Evolutionary conservation across 2,113 vertebrate species (phyloP).

Genomic region (Piaya cayana): DNA sequence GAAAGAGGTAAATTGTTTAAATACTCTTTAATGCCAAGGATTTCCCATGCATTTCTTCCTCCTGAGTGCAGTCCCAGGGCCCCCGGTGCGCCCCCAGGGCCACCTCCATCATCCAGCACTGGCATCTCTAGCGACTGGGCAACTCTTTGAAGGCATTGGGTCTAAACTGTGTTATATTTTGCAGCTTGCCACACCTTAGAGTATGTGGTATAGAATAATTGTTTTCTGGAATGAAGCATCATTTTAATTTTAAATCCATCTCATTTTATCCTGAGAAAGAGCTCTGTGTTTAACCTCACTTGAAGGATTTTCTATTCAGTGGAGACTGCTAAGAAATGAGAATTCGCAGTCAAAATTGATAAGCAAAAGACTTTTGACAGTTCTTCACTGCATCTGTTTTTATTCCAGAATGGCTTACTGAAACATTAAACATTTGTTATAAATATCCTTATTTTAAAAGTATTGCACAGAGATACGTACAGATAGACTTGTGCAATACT

Average conservation of each 20-base stretch:
- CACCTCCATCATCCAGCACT: background rate
- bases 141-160: background rate
- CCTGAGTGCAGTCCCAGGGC: fast-evolving
- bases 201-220: background rate
- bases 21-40: background rate
- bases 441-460: background rate
- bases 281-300: conserved; percentile 3
- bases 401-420: background rate
- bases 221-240: background rate
- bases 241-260: background rate
- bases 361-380: background rate
- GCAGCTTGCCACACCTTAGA: background rate
- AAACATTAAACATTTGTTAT: background rate
- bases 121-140: background rate
- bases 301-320: conserved; percentile 10
- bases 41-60: background rate
- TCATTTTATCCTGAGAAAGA: background rate
- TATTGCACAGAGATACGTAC: fast-evolving
- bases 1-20: background rate
- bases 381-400: background rate
- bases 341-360: conserved; percentile 5
- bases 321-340: conserved; percentile 9
- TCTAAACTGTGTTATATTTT: background rate
- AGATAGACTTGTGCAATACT: too few species aligned
- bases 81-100: fast-evolving